Base-by-base conservation (phyloP, 2,113 vertebrate species). In the Mustela lutreola region DNA sequence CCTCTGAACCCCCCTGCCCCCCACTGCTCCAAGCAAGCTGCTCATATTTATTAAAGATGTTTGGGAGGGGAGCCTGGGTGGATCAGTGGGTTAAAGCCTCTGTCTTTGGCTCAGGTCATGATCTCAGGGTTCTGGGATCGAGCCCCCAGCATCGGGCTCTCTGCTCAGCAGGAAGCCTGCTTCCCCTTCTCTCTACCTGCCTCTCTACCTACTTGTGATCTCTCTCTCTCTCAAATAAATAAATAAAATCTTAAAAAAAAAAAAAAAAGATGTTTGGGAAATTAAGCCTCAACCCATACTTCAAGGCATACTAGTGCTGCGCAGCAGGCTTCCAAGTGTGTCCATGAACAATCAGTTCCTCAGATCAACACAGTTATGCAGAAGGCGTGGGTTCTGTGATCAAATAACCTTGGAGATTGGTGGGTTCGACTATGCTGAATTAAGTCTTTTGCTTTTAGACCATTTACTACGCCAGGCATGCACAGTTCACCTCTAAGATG, bases 1-100 rank as follows among this genome's bases (percentile, higher is more conserved):
- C 39, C 39, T 39, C 39, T 4, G 39, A 10, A 9, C 45, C 2
- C 16, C 14, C 11, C 11, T 11, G 31, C 2, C 11, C 21, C 1
- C 42, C 42, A 5, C 42, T 42, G 45, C 45, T 48, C 45, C 45
- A 76, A 2, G 21, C 45, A 70, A 95, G 33, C 36, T 56, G 11
- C 80, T 63, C 11, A 7, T 67, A 62, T 45, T 81, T 62, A 9
- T 14, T 63, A 70, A 83, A 86, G 7, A 28, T 2, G 9, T 45
- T 65, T 76, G 48, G 42, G 50, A 94, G 53, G 53, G 53, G 53
- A 5, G 53, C 53, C 53, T 18, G 53, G 53, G 53, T 56, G 53
- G 53, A 16, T 56, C 53, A 56, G 53, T 56, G 53, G 53, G 16
- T 56, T 56, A 56, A 56, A 56, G 53, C 16, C 53, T 56, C 53